Conservation (phyloP, 2,797 vertebrate genomes). For the Steatocranus sp. region DNA sequence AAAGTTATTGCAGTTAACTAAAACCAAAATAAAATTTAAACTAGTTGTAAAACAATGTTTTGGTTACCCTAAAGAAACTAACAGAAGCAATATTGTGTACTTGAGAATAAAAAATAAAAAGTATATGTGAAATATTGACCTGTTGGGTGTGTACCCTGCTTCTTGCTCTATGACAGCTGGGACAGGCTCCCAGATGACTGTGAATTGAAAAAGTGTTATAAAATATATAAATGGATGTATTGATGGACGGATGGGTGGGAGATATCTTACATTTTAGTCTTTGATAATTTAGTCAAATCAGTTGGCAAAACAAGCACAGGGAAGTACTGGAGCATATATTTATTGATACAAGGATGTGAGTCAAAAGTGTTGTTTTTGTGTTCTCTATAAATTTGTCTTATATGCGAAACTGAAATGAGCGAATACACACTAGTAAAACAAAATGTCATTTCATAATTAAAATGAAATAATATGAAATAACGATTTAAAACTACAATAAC, state of each 20-base stretch:
- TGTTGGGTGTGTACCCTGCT: fast-evolving
- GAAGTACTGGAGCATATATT: not conserved
- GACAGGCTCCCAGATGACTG: not conserved
- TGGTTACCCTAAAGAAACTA: not conserved
- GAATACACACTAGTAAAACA: not conserved
- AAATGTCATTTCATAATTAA: not conserved
- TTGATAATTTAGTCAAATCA: not conserved
- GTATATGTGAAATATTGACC: not conserved
- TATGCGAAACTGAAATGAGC: not conserved
- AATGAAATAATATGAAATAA: not conserved
- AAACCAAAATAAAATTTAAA: not conserved
- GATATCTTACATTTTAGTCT: not conserved
- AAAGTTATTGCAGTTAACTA: not conserved
- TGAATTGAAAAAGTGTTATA: not conserved
- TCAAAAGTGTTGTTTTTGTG: not conserved
- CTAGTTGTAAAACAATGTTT: not conserved
- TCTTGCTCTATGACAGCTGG: not conserved
- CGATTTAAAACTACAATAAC: not conserved
- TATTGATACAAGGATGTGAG: not conserved
- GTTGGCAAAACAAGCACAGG: not conserved
- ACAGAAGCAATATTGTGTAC: not conserved
- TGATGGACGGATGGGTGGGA: not conserved
- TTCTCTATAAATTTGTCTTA: not conserved
- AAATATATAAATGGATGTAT: not conserved
- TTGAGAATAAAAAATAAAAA: not conserved